A percentile compares a stretch with the other conserved stretches of the same genome.
Conservation (phyloP, 2,113 vertebrate genomes). For the Hippocampus zosterae region DNA sequence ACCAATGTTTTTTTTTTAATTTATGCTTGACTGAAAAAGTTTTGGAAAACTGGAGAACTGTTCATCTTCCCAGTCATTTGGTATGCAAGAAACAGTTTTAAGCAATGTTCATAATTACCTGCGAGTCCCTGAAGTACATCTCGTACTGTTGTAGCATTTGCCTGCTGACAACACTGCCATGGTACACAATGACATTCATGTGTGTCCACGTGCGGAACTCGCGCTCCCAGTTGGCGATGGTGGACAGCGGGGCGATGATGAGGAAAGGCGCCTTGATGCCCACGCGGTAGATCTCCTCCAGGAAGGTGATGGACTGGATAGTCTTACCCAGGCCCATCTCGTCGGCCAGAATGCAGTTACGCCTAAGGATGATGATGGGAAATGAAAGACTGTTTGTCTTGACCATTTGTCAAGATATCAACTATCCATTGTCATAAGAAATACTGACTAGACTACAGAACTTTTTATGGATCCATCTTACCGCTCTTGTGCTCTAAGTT, state of each 20-base stretch:
- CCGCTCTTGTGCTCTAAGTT: background rate
- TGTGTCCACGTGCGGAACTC: slow-evolving; percentile 95
- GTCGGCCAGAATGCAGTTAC: slow-evolving; percentile 98
- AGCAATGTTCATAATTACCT: slow-evolving; percentile 69
- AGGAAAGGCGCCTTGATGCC: slow-evolving; percentile 91
- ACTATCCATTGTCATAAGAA: background rate
- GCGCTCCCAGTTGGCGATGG: slow-evolving; percentile 97
- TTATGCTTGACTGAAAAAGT: background rate
- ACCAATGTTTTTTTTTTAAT: too few relatives aligned
- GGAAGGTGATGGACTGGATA: slow-evolving; percentile 97
- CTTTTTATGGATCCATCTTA: background rate
- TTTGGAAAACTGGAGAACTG: background rate
- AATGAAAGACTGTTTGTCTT: too few relatives aligned
- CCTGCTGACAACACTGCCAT: slow-evolving; percentile 93
- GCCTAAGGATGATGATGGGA: slow-evolving; percentile 62
- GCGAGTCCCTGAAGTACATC: slow-evolving; percentile 96
- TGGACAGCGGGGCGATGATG: slow-evolving; percentile 95
- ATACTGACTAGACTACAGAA: background rate
- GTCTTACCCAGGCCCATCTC: slow-evolving; percentile 99
- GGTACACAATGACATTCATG: slow-evolving; percentile 94
- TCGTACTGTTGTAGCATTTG: slow-evolving; percentile 99
- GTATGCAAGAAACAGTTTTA: background rate
- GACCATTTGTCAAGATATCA: too few relatives aligned
- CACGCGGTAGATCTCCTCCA: slow-evolving; percentile 85
- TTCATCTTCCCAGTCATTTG: background rate